Evolutionary conservation across 2,797 vertebrate species (phyloP).

Genomic region (Rousettus madagascariensis): DNA sequence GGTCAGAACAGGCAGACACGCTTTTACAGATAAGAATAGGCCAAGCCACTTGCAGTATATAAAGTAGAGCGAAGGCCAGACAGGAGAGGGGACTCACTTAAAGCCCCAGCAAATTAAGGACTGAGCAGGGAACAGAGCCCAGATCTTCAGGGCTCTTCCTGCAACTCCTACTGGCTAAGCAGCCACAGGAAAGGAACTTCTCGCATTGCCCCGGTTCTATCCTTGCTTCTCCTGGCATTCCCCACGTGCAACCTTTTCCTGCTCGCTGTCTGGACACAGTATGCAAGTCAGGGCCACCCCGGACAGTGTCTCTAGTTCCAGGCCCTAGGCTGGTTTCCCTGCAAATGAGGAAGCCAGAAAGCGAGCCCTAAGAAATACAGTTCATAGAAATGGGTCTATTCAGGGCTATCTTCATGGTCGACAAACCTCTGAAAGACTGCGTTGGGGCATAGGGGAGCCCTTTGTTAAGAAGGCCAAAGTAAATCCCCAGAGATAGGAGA

Average conservation of each 20-base stretch:
- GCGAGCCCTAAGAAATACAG: background rate
- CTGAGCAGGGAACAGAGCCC: background rate
- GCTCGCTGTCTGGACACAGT: background rate
- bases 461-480: background rate
- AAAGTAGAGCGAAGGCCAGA: background rate
- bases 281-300: too few relatives aligned
- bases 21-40: background rate
- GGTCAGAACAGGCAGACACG: background rate
- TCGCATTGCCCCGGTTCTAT: background rate
- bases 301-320: background rate
- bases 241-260: background rate
- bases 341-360: background rate
- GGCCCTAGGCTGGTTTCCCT: background rate
- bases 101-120: background rate
- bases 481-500: background rate
- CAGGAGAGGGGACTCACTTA: background rate
- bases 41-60: background rate
- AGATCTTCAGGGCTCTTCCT: background rate
- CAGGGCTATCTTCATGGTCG: background rate
- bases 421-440: background rate
- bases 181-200: background rate
- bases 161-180: background rate
- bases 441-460: background rate
- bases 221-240: background rate
- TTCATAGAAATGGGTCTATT: background rate